Base-by-base conservation (phyloP, 1,140 invertebrate genomes). In the Sarcophaga peregrina region DNA sequence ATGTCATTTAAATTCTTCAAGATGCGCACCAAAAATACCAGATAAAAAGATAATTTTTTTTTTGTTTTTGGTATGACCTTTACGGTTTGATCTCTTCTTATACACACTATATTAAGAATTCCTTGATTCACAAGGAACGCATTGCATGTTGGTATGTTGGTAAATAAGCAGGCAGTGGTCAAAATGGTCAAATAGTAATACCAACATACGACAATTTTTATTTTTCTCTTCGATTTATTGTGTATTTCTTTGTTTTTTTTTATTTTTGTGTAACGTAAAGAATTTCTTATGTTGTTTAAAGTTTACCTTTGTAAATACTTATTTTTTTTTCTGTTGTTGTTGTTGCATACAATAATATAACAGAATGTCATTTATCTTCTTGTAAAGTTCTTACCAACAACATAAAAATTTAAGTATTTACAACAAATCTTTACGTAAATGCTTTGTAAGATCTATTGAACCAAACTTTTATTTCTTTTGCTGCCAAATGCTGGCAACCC, bases 311-410 rank as follows among this genome's bases (percentile, higher is more conserved):
- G 4, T n/a, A 68, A 62, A 68, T 68, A n/a, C n/a, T 11, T 58
- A n/a, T 58, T 15, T 58, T 58, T n/a, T 25, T 20, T 68, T 68
- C 8, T 68, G 17, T 52, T 10, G 15, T 13, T 58, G 54, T 58
- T 58, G 54, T 58, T 13, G 15, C 3, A 58, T n/a, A 58, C 54
- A 58, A 58, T 6, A 58, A 58, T 6, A 62, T 8, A 68, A 68
- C 25, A 68, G 20, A 68, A 68, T 68, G 62, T 68, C 62, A 68
- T 68, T 68, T 68, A 68, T 68, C 62, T 68, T 68, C 62, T 20
- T 68, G 54, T 58, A 20, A 20, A 9, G 62, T 68, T 68, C 62
- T 68, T 68, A 17, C 1, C n/a, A 17, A 8, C 15, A 62, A 68
- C n/a, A 68, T 37, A 37, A 68, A n/a, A 68, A 15, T 58, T n/a